Base-by-base conservation (phyloP, 2,113 vertebrate genomes). In the Antechinus stuartii region DNA sequence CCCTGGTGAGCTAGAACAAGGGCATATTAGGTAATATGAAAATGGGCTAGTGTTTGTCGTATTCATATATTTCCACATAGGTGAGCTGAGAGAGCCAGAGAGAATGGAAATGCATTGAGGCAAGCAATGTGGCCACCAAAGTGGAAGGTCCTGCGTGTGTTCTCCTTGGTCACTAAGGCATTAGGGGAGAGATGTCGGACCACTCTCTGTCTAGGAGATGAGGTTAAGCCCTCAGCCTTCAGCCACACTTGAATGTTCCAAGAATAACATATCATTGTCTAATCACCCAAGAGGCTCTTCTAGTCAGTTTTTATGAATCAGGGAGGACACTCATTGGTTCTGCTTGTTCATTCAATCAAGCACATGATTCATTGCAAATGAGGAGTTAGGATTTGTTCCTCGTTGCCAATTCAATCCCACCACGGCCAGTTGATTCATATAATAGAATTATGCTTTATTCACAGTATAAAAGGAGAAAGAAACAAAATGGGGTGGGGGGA, bases 31-130 rank as follows among this genome's bases (percentile, higher is more conserved):
- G 52, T 90, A 92, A 93, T 49, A 56, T 26, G 90, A 89, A 94
- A 94, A 57, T 91, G 92, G 92, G 96, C 46, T 89, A 68, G 93
- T 94, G 52, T 92, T 95, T 94, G 49, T 94, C 23, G n/a, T 10
- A 53, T 84, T n/a, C n/a, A 1, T 30, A n/a, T 8, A 1, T 53
- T 52, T n/a, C 56, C 35, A 91, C 1, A 14, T 19, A 93, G n/a
- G 35, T 89, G 93, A 96, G 91, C 53, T 46, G 11, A 94, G 89
- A 14, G 35, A 52, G 19, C 47, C 47, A 96, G 90, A 90, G 93
- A 89, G 54, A 68, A 93, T 94, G 35, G 54, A 95, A 56, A 12
- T 26, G 8, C 12, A 95, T 23, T 42, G 52, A 49, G 94, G 54
- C 46, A 92, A 90, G 54, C 42, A 42, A 50, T 23, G 54, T n/a